Conservation (phyloP, 2,113 vertebrate genomes). For the Lophotis ruficrista region DNA sequence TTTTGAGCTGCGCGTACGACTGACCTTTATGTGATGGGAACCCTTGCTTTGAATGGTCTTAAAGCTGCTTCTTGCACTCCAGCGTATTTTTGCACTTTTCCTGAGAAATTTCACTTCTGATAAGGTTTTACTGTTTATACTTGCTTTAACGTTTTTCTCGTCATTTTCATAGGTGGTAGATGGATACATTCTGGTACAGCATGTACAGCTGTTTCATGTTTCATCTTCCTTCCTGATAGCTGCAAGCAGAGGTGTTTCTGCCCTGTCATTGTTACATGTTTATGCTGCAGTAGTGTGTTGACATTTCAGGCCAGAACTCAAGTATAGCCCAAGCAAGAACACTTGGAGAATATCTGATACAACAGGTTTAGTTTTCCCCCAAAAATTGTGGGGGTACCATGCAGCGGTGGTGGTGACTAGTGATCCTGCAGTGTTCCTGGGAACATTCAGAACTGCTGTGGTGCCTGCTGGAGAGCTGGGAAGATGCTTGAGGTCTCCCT, state of each 20-base stretch:
- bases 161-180: not conserved
- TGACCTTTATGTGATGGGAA: not conserved
- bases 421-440: not conserved
- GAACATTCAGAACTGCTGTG: no score
- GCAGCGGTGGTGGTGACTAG: not conserved
- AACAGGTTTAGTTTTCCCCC: not conserved
- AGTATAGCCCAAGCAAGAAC: not conserved
- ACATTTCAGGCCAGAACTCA: not conserved
- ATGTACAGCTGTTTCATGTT: not conserved
- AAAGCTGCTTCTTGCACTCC: not conserved
- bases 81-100: not conserved
- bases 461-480: accelerated
- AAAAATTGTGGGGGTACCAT: no score
- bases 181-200: no score
- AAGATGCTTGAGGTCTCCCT: accelerated
- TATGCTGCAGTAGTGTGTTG: not conserved
- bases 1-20: accelerated
- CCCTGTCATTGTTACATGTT: accelerated
- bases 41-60: not conserved
- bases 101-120: not conserved
- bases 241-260: not conserved
- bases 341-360: not conserved
- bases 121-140: not conserved
- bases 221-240: not conserved
- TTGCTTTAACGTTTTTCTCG: not conserved